Evolutionary conservation across 1,140 invertebrate species (phyloP), one percentile per base, ranked within the genome.

Genomic region (Portunus trituberculatus): DNA sequence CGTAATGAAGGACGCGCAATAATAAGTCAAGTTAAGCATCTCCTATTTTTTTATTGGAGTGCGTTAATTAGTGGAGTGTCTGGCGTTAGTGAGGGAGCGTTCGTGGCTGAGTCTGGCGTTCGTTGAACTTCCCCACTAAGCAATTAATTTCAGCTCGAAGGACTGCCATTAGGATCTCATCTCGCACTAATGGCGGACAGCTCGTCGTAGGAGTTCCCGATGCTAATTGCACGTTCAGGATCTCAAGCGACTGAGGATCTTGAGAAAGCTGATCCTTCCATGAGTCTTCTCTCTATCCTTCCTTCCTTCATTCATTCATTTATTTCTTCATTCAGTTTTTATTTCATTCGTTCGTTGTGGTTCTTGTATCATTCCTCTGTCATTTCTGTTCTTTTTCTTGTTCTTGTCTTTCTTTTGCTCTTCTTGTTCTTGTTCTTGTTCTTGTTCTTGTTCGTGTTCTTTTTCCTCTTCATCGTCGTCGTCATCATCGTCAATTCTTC

Each of bases 121-220:
- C 67, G 67, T 76, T 76, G 67, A 76, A 8, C 67, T 76, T n/a
- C 25, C 67, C n/a, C 67, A 76, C 20, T n/a, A n/a, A 76, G 10
- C 67, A 76, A 76, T 76, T 76, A 76, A 76, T 76, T 76, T 76
- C 25, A 76, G 25, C 67, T 76, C 67, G 67, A 76, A 76, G n/a
- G 67, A 2, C 67, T 2, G 16, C 67, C 67, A 76, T 76, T 76
- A 76, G 67, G 67, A 20, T 7, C 67, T 76, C 67, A 20, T 76
- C 67, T 76, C 20, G 67, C 67, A 20, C 67, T 76, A 76, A 76
- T 76, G 67, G 67, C 67, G 67, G 67, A 76, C 67, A 76, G 25
- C 67, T n/a, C 67, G n/a, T 76, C 67, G 20, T 20, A 20, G 67
- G 67, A 59, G 67, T 76, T 25, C 67, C 20, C 67, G 67, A 20